Evolutionary conservation across 1,140 invertebrate genomes (phyloP).

Genomic region (Aphis gossypii): DNA sequence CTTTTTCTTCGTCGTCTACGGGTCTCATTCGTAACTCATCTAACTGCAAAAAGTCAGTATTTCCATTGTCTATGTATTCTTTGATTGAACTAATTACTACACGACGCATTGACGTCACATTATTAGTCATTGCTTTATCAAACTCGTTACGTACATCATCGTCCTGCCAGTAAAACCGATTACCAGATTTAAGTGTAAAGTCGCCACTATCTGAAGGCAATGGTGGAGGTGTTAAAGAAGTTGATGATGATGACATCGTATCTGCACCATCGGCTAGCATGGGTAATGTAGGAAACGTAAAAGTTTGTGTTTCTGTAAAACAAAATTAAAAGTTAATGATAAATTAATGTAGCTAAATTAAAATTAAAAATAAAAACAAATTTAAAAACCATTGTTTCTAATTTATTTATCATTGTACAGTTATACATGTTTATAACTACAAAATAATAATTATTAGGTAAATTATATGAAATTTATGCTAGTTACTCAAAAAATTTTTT

Average conservation of each 20-base stretch:
- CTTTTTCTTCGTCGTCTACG: slow-evolving; percentile 18
- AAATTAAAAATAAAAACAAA: neutral
- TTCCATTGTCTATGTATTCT: slow-evolving; percentile 50
- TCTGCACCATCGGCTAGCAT: slow-evolving; percentile 65
- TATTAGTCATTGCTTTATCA: slow-evolving; percentile 54
- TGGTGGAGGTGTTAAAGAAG: slow-evolving; percentile 70
- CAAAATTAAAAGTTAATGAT: neutral
- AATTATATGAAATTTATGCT: too few relatives aligned
- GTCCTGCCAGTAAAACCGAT: slow-evolving; percentile 42
- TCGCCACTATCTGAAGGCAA: neutral
- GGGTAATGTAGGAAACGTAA: slow-evolving; percentile 63
- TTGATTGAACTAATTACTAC: slow-evolving; percentile 33
- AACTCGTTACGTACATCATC: slow-evolving; percentile 50
- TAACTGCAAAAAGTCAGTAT: slow-evolving; percentile 27
- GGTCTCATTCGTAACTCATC: slow-evolving; percentile 31
- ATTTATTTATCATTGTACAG: neutral
- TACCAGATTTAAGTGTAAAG: neutral
- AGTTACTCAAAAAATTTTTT: too few relatives aligned
- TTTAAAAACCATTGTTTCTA: neutral
- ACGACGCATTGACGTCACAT: slow-evolving; percentile 44
- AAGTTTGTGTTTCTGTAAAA: slow-evolving; percentile 61
- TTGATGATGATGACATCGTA: slow-evolving; percentile 67
- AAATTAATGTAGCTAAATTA: neutral
- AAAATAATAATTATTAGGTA: too few relatives aligned
- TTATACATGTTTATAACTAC: too few relatives aligned